These are phyloP conservation scores for Alauda arvensis DNA, from an alignment of 2,797 vertebrate species.

Conservation along the genomic window DNA sequence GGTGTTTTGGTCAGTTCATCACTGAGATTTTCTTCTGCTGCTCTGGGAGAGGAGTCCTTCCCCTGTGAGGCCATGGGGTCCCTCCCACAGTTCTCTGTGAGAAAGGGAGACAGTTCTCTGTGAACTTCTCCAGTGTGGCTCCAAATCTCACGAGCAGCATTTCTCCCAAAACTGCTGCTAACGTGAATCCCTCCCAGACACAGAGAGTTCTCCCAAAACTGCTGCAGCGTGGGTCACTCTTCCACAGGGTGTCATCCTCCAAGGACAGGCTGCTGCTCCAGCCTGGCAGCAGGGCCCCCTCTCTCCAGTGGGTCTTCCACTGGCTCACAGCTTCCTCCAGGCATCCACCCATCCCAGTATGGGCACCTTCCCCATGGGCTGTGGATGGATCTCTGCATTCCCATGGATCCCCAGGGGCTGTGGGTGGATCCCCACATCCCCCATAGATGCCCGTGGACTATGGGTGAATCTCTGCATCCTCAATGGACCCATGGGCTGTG, in stretches of 20 bases:
- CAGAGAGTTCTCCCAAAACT: not conserved
- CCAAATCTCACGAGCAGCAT: not conserved
- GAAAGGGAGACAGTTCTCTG: accelerated
- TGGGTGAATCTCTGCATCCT: not conserved
- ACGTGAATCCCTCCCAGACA: accelerated
- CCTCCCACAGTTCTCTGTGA: not conserved
- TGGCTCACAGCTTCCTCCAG: not conserved
- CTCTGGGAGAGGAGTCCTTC: not conserved
- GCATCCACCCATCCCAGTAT: accelerated
- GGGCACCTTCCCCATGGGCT: accelerated
- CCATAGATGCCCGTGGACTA: accelerated
- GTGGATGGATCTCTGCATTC: not conserved
- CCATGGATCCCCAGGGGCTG: not conserved
- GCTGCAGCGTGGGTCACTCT: accelerated
- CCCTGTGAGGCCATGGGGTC: not conserved
- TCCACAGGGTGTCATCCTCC: not conserved
- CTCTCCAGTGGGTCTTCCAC: accelerated
- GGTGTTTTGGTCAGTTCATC: not conserved
- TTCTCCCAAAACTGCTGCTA: not conserved
- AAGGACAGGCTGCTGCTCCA: not conserved
- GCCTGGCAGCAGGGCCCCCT: not conserved
- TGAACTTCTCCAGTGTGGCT: accelerated
- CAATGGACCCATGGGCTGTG: accelerated
- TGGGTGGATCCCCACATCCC: not conserved
- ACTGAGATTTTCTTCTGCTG: accelerated